Evolutionary conservation across 2,888 invertebrate genomes (phyloP).

Genomic region (Caenorhabditis doughertyi): DNA sequence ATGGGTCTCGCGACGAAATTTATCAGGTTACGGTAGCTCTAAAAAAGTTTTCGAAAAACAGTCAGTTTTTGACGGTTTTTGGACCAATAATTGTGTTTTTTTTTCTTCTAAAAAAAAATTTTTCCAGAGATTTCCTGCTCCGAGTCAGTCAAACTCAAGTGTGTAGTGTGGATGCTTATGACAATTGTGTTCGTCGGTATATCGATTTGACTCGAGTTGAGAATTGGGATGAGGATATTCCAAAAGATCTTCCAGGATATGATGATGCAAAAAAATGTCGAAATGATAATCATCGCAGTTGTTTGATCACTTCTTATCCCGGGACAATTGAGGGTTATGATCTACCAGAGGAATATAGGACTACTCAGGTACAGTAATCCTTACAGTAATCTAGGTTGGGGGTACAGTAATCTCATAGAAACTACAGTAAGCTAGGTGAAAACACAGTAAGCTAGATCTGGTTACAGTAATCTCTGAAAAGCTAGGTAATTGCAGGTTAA

Average conservation of each 20-base stretch:
- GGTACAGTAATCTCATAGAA: too few species aligned
- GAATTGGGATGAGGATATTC: constrained; percentile 67
- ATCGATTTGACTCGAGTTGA: constrained; percentile 68
- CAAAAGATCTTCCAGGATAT: constrained; percentile 64
- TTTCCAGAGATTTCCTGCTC: constrained; percentile 68
- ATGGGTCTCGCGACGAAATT: too few species aligned
- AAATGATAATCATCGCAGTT: constrained; percentile 71
- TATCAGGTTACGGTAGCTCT: too few species aligned
- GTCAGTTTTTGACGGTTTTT: too few species aligned
- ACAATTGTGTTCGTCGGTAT: constrained; percentile 74
- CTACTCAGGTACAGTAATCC: constrained; percentile 59
- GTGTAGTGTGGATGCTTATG: constrained; percentile 76
- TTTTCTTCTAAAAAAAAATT: not conserved
- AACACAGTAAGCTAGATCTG: too few species aligned
- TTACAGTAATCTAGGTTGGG: too few species aligned
- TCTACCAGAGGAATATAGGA: constrained; percentile 71
- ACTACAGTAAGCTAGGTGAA: too few species aligned
- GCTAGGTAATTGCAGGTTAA: too few species aligned
- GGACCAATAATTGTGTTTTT: not conserved
- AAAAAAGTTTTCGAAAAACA: too few species aligned
- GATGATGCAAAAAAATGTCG: constrained; percentile 70
- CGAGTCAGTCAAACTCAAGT: constrained; percentile 71
- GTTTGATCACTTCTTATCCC: constrained; percentile 70
- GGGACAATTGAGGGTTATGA: constrained; percentile 71
- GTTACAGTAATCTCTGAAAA: too few species aligned